phyloP scores from a whole-genome alignment of 2,113 vertebrate genomes.

The Neogobius melanostomus region DNA sequence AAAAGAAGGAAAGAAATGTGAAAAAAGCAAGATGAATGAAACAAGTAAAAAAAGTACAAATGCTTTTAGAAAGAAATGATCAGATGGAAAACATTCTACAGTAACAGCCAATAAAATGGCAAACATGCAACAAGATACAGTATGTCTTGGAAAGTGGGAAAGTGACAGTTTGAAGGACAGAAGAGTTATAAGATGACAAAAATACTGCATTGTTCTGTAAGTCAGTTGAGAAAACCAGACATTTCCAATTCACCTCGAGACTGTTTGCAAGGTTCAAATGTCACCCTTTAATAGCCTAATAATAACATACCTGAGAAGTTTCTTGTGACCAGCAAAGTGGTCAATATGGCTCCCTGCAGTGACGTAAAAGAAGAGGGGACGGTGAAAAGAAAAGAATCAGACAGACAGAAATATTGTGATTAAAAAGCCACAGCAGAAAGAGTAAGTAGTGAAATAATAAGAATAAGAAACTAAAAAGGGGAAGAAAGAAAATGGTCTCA shows the following conservation, averaged over 20 bases:
- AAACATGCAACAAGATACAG: constrained; percentile 37
- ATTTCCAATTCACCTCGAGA: not conserved
- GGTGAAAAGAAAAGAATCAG: constrained; percentile 27
- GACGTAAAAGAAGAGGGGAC: constrained; percentile 46
- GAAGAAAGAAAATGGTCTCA: constrained; percentile 46
- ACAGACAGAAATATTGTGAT: constrained; percentile 32
- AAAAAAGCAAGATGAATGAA: constrained; percentile 70
- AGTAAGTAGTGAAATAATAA: constrained; percentile 27
- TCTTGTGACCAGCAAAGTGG: constrained; percentile 97
- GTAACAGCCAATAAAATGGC: constrained; percentile 33
- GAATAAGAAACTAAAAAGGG: constrained; percentile 16
- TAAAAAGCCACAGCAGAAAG: constrained; percentile 40
- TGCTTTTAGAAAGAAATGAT: constrained; percentile 46
- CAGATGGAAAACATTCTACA: constrained; percentile 28
- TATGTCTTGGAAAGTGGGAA: constrained; percentile 22
- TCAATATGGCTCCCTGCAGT: constrained; percentile 94
- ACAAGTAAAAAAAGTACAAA: constrained; percentile 52
- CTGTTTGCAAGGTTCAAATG: not conserved
- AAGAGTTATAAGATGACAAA: constrained; percentile 14
- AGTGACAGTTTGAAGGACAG: constrained; percentile 23
- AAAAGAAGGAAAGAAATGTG: constrained; percentile 85
- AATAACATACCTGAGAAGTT: constrained; percentile 95
- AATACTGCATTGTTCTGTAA: constrained; percentile 27
- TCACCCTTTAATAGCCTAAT: constrained; percentile 14
- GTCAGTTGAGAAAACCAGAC: constrained; percentile 8